Percentiles rank a stretch among this genome's conserved stretches.
Conservation (phyloP, 2,888 invertebrate species). For the Cataglyphis livida region DNA sequence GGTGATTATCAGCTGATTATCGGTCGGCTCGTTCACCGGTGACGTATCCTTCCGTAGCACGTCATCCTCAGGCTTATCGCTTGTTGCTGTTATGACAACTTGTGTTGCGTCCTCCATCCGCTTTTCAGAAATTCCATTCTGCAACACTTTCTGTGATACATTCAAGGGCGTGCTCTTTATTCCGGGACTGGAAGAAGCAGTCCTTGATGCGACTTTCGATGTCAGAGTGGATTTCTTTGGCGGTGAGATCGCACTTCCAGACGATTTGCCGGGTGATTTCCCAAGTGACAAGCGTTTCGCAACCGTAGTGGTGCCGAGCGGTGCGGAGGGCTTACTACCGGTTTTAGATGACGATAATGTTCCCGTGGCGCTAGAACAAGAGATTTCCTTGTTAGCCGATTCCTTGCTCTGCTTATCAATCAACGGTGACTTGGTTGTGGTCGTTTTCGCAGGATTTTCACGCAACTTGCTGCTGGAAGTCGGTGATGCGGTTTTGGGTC, state of each 20-base stretch:
- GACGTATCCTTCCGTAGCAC: constrained; percentile 87
- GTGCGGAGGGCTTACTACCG: constrained; percentile 52
- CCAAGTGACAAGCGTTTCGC: constrained; percentile 71
- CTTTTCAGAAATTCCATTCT: constrained; percentile 80
- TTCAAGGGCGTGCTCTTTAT: constrained; percentile 33
- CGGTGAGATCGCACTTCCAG: constrained; percentile 64
- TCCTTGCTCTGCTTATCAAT: constrained; percentile 90
- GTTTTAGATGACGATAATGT: constrained; percentile 65
- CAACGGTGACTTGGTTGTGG: constrained; percentile 76
- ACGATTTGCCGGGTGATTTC: constrained; percentile 56
- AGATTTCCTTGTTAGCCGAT: constrained; percentile 90
- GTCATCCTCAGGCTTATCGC: constrained; percentile 78
- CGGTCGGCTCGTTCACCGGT: constrained; percentile 82
- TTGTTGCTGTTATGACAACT: constrained; percentile 73
- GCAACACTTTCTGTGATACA: constrained; percentile 70
- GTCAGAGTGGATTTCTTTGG: constrained; percentile 70
- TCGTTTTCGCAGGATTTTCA: constrained; percentile 75
- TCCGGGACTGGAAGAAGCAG: constrained; percentile 38
- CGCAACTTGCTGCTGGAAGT: constrained; percentile 76
- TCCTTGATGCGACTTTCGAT: constrained; percentile 64
- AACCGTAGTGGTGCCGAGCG: constrained; percentile 66
- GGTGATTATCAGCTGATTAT: constrained; percentile 82
- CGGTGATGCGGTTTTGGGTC: constrained; percentile 79
- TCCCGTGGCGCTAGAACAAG: constrained; percentile 82
- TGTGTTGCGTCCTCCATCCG: constrained; percentile 70